Percentiles rank a stretch among this genome's conserved stretches.
These are phyloP conservation scores for Galeruca laticollis DNA, from an alignment of 2,888 invertebrate genomes.

Conservation along the genomic window DNA sequence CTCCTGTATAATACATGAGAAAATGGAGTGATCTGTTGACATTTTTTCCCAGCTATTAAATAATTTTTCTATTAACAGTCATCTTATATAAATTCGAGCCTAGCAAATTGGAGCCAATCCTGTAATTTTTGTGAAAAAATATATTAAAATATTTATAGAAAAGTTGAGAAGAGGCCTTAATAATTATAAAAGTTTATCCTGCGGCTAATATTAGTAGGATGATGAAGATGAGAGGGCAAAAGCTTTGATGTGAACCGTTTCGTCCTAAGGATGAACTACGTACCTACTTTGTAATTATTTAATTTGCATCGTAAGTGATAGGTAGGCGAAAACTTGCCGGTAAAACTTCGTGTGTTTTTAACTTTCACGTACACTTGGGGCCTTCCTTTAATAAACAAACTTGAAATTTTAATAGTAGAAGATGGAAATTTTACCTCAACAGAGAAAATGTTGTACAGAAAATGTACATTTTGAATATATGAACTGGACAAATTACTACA, in stretches of 20 bases:
- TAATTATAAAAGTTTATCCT: conserved; percentile 63
- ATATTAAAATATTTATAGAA: conserved; percentile 62
- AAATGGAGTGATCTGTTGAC: no score
- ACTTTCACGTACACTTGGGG: conserved; percentile 50
- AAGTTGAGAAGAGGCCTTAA: conserved; percentile 56
- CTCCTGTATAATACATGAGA: no score
- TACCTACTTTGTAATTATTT: conserved; percentile 66
- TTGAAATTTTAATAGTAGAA: neutral
- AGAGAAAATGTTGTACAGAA: neutral
- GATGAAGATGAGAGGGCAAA: conserved; percentile 46
- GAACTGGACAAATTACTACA: no score
- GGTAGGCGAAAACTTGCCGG: conserved; percentile 58
- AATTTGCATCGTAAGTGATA: conserved; percentile 67
- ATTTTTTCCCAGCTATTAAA: no score
- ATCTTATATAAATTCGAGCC: neutral
- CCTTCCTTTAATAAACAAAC: conserved; percentile 23
- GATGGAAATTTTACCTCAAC: neutral
- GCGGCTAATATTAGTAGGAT: conserved; percentile 55
- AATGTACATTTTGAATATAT: neutral
- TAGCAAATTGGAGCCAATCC: conserved; percentile 1
- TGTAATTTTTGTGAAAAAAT: conserved; percentile 47
- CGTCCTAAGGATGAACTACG: conserved; percentile 59
- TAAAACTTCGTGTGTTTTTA: conserved; percentile 54
- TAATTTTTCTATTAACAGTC: no score
- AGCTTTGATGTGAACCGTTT: conserved; percentile 61